Base-by-base conservation (phyloP, 2,797 vertebrate genomes). In the Takifugu rubripes region DNA sequence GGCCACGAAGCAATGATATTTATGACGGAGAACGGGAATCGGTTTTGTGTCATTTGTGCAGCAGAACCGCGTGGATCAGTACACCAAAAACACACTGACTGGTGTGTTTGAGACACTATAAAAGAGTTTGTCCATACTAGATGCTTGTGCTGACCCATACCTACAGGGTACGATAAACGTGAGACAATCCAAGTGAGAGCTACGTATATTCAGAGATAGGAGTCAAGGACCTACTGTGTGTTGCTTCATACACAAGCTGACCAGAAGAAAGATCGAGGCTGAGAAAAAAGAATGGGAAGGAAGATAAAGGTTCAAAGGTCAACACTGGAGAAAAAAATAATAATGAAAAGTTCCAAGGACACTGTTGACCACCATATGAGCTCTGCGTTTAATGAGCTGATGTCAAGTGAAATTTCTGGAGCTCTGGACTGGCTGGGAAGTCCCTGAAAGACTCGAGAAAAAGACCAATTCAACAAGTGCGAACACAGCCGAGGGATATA, bases 41-140 rank as follows among this genome's bases (percentile, higher is more conserved):
- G 72, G 73, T 81, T 86, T 78, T 65, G 71, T 82, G 75, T 85
- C 80, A 75, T 82, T 76, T 64, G 57, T 70, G 52, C 11, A 67
- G 67, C 72, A 72, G 56, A 69, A 74, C 72, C 53, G 51, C 33
- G 44, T 59, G 66, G 82, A 90, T 92, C 90, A 77, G 90, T 90
- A 83, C 0, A 31, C 83, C 85, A 87, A 88, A 90, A 90, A 91
- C 89, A 88, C 62, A 64, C 27, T 16, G 50, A 78, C 31, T 61
- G 55, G 65, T 62, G 62, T 54, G 57, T 57, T 56, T 45, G 69
- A 71, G 73, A 75, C 54, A 49, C 24, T 46, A 76, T 69, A 52
- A 43, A 61, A 49, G 24, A n/a, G 49, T 52, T 67, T 56, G 60
- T 31, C 26, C 66, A 54, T 3, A 56, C 52, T n/a, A 25, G 10